Evolutionary conservation across 92 coral and sea anemone species (phyloP), one percentile per base, ranked within the genome.

Genomic region (Epizoanthus scotinus): DNA sequence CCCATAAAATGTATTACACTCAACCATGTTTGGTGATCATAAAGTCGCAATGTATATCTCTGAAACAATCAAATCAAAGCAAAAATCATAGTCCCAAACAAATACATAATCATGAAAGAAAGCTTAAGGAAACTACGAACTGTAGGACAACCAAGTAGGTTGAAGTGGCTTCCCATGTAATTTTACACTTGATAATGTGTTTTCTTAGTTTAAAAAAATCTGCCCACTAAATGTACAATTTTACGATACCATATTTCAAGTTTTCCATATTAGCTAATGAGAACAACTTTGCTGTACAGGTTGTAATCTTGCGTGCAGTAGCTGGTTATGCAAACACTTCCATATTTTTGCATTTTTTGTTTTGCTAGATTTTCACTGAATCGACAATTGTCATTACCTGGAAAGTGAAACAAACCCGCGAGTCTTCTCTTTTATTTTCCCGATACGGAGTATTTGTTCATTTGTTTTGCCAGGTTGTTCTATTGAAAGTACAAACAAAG

Each of bases 401-500:
- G 22, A 18, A n/a, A 36, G 34, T 19, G 44, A 59, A 59, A 21
- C 27, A 17, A 20, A 60, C 17, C 59, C 7, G 42, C 49, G 19
- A 19, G 36, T 54, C 27, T 9, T 54, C 81, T 22, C 22, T 59
- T n/a, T 75, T 58, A 58, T 75, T 75, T 75, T 55, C 63, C 31
- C 36, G 26, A 20, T 18, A 18, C 58, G 10, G 54, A 75, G 70
- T 87, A 75, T 86, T 84, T 70, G 84, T 83, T 78, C 86, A 74
- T 59, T 84, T 66, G 71, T 54, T 47, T 68, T 79, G 56, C 81
- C 81, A 78, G 91, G 84, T 84, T 82, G 91, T 81, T 79, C 71
- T 68, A 78, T 78, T 84, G 77, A 89, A 61, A 50, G 71, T 60
- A 34, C 79, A 84, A 81, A 89, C 83, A 84, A 82, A 70, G n/a